Base-by-base conservation (phyloP, 2,888 invertebrate genomes). In the Phortica okadai region DNA sequence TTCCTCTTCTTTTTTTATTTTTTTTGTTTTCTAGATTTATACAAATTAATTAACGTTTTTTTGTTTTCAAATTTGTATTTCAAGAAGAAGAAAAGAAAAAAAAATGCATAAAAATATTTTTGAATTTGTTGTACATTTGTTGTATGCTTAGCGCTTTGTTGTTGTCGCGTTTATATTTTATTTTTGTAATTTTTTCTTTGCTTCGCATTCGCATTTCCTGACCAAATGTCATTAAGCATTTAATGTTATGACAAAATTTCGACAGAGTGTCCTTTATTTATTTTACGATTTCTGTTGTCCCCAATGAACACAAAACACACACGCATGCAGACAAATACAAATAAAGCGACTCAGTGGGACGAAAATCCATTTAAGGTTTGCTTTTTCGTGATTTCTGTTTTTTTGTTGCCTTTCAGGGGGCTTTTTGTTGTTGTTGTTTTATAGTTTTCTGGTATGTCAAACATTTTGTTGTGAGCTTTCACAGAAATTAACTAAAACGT, bases 401-500 rank as follows among this genome's bases (percentile, higher is more conserved):
- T 74, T 33, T 33, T 33, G 33, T 33, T 33, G 82, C 69, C 56
- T 76, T 76, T 73, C n/a, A n/a, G 80, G 76, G 76, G 25, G 69
- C 21, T 74, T 79, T 82, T 8, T 66, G 45, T 69, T 73, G 79
- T 82, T 78, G 11, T 33, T 33, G 69, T 25, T 74, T 79, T 82
- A 7, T 70, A 44, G 70, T 73, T 80, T 82, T 78, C 14, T 67
- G 85, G 82, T 81, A 84, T 82, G 81, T 80, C 79, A 82, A 79
- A 70, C 81, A 85, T 87, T 87, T 84, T 84, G 88, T 87, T 84
- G 78, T 76, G 80, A 85, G 86, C 88, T 86, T 86, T 87, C 85
- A 85, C 79, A 82, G 87, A 88, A 89, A 89, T 89, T 88, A 86
- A 89, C 85, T 89, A 84, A 88, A 89, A 82, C 88, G 88, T 85